Conservation (phyloP, 1,140 invertebrate species). For the Zaprionus gabonicus region DNA sequence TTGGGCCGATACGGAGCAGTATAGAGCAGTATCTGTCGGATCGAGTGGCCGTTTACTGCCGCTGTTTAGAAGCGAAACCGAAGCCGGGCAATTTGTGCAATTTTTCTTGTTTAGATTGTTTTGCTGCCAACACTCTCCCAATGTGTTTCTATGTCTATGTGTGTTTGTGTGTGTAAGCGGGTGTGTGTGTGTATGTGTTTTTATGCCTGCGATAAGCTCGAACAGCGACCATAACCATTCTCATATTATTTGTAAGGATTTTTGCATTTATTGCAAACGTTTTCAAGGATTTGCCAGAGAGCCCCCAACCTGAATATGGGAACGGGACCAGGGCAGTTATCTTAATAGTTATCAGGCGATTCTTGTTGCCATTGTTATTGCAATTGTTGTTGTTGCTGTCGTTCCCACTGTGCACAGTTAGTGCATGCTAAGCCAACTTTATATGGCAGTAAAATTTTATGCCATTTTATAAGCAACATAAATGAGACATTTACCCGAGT, state of each 20-base stretch:
- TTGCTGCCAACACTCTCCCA: constrained; percentile 38
- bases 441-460: constrained; percentile 71
- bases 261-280: constrained; percentile 79
- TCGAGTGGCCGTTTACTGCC: constrained; percentile 45
- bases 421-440: constrained; percentile 59
- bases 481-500: constrained; percentile 68
- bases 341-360: constrained; percentile 79
- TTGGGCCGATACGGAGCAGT: constrained; percentile 37
- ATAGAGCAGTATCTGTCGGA: constrained; percentile 36
- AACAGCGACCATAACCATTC: constrained; percentile 75
- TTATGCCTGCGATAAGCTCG: constrained; percentile 79
- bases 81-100: constrained; percentile 78
- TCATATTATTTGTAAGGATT: constrained; percentile 82
- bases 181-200: constrained; percentile 51
- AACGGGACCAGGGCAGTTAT: constrained; percentile 57
- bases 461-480: constrained; percentile 62
- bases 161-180: constrained; percentile 38
- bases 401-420: constrained; percentile 43
- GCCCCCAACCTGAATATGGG: constrained; percentile 60
- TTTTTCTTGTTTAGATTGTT: constrained; percentile 82
- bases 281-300: constrained; percentile 69
- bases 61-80: constrained; percentile 60
- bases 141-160: constrained; percentile 24
- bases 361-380: constrained; percentile 43
- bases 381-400: constrained; percentile 14